A percentile compares a stretch with the other conserved stretches of the same genome.
These are phyloP conservation scores for Aporophyla lueneburgensis DNA, from an alignment of 2,888 invertebrate genomes.

Conservation along the genomic window DNA sequence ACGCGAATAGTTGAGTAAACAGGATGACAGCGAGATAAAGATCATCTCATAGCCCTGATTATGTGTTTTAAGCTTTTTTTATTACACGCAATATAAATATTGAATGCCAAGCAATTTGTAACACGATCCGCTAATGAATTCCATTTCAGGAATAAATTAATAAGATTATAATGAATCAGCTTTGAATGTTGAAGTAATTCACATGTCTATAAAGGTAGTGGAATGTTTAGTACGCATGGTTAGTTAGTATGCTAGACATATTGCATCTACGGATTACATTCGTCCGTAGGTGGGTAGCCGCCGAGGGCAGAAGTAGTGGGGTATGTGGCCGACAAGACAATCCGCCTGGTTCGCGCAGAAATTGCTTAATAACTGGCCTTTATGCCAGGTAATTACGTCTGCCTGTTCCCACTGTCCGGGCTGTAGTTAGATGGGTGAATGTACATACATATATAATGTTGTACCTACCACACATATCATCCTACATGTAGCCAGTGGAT, in stretches of 20 bases:
- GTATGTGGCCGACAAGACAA: conserved; percentile 71
- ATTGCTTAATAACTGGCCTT: conserved; percentile 87
- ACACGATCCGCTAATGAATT: conserved; percentile 52
- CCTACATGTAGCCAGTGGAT: conserved; percentile 10
- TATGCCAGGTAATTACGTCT: conserved; percentile 85
- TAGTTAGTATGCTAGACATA: conserved; percentile 62
- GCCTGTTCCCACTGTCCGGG: conserved; percentile 63
- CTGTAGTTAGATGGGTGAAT: conserved; percentile 33
- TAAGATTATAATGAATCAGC: conserved; percentile 40
- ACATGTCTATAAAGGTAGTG: conserved; percentile 1
- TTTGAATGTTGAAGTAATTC: conserved; percentile 23
- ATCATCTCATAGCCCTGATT: conserved; percentile 22
- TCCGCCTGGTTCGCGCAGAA: conserved; percentile 80
- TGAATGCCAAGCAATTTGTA: conserved; percentile 52
- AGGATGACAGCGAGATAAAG: conserved; percentile 29
- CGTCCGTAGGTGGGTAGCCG: conserved; percentile 49
- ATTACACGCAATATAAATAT: conserved; percentile 44
- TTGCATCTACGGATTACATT: conserved; percentile 53
- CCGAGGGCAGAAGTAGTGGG: conserved; percentile 53
- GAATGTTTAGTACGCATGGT: conserved; percentile 25
- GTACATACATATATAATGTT: conserved; percentile 23
- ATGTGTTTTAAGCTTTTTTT: conserved; percentile 15
- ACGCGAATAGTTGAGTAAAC: conserved; percentile 37
- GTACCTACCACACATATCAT: neutral
- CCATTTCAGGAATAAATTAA: conserved; percentile 52